Evolutionary conservation across 2,113 vertebrate species (phyloP), one percentile per base, ranked within the genome.

Genomic region (Pelecanus crispus): DNA sequence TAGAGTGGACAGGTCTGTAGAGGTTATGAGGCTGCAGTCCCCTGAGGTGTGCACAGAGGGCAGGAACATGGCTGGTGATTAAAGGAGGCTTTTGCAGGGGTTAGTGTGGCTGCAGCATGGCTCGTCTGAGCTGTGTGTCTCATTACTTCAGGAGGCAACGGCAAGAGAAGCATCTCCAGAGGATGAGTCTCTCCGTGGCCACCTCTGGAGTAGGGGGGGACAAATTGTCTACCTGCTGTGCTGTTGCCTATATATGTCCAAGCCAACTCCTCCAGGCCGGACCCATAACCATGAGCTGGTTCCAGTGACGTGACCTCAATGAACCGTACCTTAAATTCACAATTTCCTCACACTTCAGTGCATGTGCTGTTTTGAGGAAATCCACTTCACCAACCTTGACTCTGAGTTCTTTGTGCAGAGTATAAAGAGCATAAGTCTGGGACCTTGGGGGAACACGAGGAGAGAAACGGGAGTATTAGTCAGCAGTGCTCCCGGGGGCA

Each of bases 401-500:
- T 24, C 31, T 0, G 0, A 67, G 68, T 32, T 78, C 73, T 89
- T 13, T 24, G 44, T 17, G 77, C 49, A 6, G 70, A 32, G 62
- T 21, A 63, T 65, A 8, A 92, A n/a, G n/a, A n/a, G n/a, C n/a
- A 32, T 13, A 49, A 75, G 56, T 25, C 80, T 3, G 45, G 44
- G 61, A 15, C 38, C 44, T 36, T 50, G 61, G 36, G 56, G 65
- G 50, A 91, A 31, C 50, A 5, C 1, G 2, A 34, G 50, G 25
- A 91, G 77, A 28, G 66, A 36, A 86, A 40, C 19, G 42, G 88
- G 81, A 79, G 66, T 29, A 25, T 96, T 92, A 96, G 68, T 94
- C 95, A 96, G 94, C 97, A 95, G 52, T 2, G 3, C 78, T 95
- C 29, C 58, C 2, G 66, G 81, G 95, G 88, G 26, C 63, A 22